Percentiles rank a stretch among this genome's conserved stretches.
Conservation (phyloP, 2,888 invertebrate genomes). For the Troides helena region DNA sequence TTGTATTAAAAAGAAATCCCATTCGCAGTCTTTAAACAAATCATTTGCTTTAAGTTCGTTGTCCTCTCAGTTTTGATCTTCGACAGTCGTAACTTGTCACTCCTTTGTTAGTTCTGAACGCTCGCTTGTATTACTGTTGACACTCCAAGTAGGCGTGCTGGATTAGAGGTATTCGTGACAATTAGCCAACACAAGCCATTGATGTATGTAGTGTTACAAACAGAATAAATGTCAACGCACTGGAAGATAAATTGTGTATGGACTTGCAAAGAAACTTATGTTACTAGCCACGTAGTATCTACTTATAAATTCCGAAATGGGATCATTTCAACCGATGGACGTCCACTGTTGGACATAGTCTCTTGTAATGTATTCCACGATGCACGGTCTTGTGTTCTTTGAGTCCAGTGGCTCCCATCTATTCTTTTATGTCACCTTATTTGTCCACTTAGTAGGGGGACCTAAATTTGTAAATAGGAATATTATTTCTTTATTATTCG, state of each 20-base stretch:
- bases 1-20: neutral
- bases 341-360: too few species aligned
- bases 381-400: too few species aligned
- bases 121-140: constrained; percentile 3
- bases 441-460: too few species aligned
- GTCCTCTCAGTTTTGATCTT: neutral
- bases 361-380: too few species aligned
- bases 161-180: constrained; percentile 3
- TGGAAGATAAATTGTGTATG: neutral
- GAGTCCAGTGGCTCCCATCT: too few species aligned
- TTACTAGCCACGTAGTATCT: neutral
- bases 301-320: neutral
- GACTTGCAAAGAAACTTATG: neutral
- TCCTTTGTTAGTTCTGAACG: constrained; percentile 3
- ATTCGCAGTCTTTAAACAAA: neutral
- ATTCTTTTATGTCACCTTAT: too few species aligned
- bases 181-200: neutral
- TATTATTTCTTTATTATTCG: too few species aligned
- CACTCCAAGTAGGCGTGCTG: neutral
- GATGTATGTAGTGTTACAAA: constrained; percentile 4
- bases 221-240: neutral
- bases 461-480: too few species aligned
- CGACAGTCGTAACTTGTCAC: constrained; percentile 10
- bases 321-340: too few species aligned
- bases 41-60: neutral